These are phyloP conservation scores for Chydorus sphaericus DNA, from an alignment of 2,888 invertebrate species.

Conservation along the genomic window DNA sequence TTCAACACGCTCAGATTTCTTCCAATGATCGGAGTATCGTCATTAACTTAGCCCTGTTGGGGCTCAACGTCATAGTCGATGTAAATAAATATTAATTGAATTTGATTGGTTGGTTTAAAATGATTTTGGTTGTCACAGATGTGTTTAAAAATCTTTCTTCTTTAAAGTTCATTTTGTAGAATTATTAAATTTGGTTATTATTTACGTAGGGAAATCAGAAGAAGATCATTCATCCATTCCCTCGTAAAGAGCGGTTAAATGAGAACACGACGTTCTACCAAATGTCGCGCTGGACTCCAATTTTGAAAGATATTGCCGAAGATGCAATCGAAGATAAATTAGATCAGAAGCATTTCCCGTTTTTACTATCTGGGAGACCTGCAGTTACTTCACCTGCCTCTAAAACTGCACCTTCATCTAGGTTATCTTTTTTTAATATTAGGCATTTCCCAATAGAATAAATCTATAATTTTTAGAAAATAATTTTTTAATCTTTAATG, in stretches of 20 bases:
- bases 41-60: constrained; percentile 81
- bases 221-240: constrained; percentile 68
- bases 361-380: constrained; percentile 79
- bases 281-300: constrained; percentile 98
- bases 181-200: not conserved
- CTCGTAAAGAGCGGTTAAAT: constrained; percentile 86
- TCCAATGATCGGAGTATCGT: constrained; percentile 90
- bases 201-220: constrained; percentile 54
- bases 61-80: constrained; percentile 89
- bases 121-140: no score
- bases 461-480: no score
- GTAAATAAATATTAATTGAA: constrained; percentile 42
- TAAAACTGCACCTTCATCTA: constrained; percentile 77
- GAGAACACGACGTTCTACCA: constrained; percentile 98
- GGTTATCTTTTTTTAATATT: no score
- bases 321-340: constrained; percentile 95
- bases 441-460: no score
- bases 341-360: constrained; percentile 90
- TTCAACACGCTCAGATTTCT: constrained; percentile 93
- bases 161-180: not conserved
- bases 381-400: constrained; percentile 68
- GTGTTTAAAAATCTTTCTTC: not conserved
- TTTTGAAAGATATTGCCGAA: constrained; percentile 96
- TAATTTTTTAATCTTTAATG: constrained; percentile 2
- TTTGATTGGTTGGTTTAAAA: no score